Base-by-base conservation (phyloP, 2,797 vertebrate genomes). In the Pogoniulus pusillus region DNA sequence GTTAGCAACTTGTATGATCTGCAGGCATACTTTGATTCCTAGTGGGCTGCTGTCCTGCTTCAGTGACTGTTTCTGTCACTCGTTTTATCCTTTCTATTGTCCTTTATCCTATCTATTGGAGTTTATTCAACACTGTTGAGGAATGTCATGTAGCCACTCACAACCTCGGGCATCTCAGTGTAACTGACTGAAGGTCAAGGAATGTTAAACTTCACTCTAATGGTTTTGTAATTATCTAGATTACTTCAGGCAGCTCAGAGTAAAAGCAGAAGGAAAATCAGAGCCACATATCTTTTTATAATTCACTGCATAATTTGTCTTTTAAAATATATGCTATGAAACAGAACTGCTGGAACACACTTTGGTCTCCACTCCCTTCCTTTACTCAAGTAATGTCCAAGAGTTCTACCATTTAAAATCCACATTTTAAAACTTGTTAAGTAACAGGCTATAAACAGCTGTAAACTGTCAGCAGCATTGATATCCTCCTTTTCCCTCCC, bases 61-160 rank as follows among this genome's bases (percentile, higher is more conserved):
- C 78, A 39, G 45, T 5, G 17, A 10, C 32, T 58, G 9, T 3
- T 72, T 39, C 51, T 80, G 27, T 11, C n/a, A 3, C 57, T 68
- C 26, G 6, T 72, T 74, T 54, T 53, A 29, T 32, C 41, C 45
- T 55, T 62, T 32, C 32, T 45, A 16, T n/a, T n/a, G n/a, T n/a
- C n/a, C n/a, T 74, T 54, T 53, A 29, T 32, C 41, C 45, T 55
- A 62, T 32, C 32, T 45, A 16, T 1, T 87, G 82, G 51, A 94
- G 87, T 90, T 94, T 63, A 91, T 85, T 78, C 87, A 91, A 27
- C 89, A 93, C 93, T 82, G 71, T 62, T 83, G 59, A 69, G 84
- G 59, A 59, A 57, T 2, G 16, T 69, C 64, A 54, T n/a, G 9
- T 59, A 57, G 20, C 26, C 71, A 53, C 43, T 37, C 82, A 79